These are phyloP conservation scores for Ameiurus melas DNA, from an alignment of 2,113 vertebrate genomes.

Conservation along the genomic window DNA sequence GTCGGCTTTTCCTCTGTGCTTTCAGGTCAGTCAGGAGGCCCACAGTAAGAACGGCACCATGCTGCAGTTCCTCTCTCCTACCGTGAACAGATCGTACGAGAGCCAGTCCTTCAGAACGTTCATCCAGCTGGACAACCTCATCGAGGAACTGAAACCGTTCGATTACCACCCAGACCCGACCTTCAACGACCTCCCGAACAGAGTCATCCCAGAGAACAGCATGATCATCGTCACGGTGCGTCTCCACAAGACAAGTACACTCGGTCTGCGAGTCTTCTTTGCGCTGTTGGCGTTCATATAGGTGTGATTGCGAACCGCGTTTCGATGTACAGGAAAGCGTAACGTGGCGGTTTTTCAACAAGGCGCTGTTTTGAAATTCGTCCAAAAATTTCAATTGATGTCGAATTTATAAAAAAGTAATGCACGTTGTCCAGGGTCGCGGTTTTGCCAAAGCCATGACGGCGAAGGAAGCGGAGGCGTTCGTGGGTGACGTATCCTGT, in stretches of 20 bases:
- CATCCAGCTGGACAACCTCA: constrained; percentile 82
- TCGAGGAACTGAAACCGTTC: constrained; percentile 76
- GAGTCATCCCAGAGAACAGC: constrained; percentile 67
- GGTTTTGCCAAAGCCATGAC: constrained; percentile 94
- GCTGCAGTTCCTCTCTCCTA: constrained; percentile 80
- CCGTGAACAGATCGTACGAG: constrained; percentile 73
- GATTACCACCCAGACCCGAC: constrained; percentile 82
- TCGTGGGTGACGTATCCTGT: constrained; percentile 85
- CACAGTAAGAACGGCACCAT: constrained; percentile 75
- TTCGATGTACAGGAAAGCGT: neutral
- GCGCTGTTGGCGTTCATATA: neutral
- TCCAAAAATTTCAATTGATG: too few species aligned
- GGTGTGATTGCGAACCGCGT: neutral
- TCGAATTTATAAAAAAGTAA: too few species aligned
- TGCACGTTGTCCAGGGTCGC: constrained; percentile 73
- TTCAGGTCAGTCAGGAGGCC: constrained; percentile 67
- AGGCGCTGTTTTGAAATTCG: neutral
- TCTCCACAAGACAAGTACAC: neutral
- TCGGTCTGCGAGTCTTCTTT: neutral
- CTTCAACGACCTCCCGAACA: constrained; percentile 74
- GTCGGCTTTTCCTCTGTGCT: neutral
- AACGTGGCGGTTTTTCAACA: neutral
- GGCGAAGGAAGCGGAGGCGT: constrained; percentile 83
- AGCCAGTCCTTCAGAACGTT: constrained; percentile 72
- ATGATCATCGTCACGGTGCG: constrained; percentile 73